Base-by-base conservation (phyloP, 2,113 vertebrate genomes). In the Acanthisitta chloris region DNA sequence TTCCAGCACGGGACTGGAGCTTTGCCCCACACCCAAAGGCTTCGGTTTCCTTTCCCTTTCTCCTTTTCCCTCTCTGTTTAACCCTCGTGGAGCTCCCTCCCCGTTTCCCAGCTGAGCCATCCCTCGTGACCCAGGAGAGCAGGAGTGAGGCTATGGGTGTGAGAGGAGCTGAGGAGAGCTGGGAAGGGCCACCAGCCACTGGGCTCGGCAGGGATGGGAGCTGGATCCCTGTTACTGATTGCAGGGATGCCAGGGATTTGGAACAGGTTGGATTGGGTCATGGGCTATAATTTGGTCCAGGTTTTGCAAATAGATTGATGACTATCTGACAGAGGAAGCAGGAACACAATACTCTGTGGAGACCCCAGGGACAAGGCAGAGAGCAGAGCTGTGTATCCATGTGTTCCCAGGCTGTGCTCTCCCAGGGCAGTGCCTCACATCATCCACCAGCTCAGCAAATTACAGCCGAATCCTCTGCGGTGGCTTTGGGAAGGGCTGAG, bases 281-380 rank as follows among this genome's bases (percentile, higher is more conserved):
- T 94, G 94, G 95, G 92, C 94, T 91, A 36, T 97, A 96, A 97
- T 97, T 97, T 85, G 76, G 89, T 96, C 95, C 95, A 97, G 96
- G 94, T 94, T 98, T 97, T 57, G 19, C 36, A 16, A 92, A 95
- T 81, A 62, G 42, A 52, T 81, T 80, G 87, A 86, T 94, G 85
- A 92, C 79, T 91, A 95, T 64, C 81, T 78, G 61, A 77, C 88
- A 84, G 51, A 52, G 73, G 67, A 34, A 76, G 76, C 62, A 74
- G 20, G 59, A 94, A 65, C 43, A 46, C 91, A 76, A 93, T n/a
- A 26, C 29, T n/a, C 61, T 9, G 38, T 59, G 91, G 92, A 96
- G 86, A 74, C 91, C 92, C 80, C 81, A 84, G 91, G 58, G 86
- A 90, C 93, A 86, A 97, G 79, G 88, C 74, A 90, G 61, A 77